These are phyloP conservation scores for human DNA, from an alignment of 2,113 vertebrate species.

Conservation along the genomic window GRCh38 chr2:31221501-31222000, in stretches of 20 bases:
- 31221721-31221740: background rate
- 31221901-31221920: too few species aligned
- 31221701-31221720: background rate
- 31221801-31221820: background rate
- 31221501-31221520: background rate
- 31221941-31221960: background rate
- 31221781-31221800: background rate
- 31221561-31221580: background rate
- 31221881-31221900: background rate
- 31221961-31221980: background rate
- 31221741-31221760: background rate
- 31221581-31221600: background rate
- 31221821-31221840: background rate
- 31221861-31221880: background rate
- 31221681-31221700: background rate
- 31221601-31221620: background rate
- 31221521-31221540: background rate
- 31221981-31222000: background rate
- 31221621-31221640: background rate
- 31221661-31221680: background rate
- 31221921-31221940: background rate
- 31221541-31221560: background rate
- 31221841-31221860: background rate
- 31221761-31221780: background rate
- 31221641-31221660: background rate